Evolutionary conservation across 2,888 invertebrate species (phyloP).

Genomic region (Caenorhabditis becei): DNA sequence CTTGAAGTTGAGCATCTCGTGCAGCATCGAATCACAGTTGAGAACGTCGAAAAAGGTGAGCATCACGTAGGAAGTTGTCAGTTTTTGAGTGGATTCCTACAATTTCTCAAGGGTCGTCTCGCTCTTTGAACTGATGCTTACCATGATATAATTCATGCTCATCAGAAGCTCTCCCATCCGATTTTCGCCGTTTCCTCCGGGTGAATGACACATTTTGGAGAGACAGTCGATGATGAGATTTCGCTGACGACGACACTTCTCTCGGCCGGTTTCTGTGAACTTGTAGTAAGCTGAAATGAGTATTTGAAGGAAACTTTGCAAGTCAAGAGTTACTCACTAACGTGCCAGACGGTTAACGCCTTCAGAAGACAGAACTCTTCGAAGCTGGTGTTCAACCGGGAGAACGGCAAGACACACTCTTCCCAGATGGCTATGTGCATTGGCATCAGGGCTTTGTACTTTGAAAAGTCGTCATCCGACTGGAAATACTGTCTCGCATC

Average conservation of each 20-base stretch:
- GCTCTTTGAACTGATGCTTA: too few relatives aligned
- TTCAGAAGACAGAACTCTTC: constrained; percentile 67
- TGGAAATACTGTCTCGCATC: constrained; percentile 56
- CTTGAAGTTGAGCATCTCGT: constrained; percentile 62
- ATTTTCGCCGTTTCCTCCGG: constrained; percentile 46
- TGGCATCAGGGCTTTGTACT: constrained; percentile 67
- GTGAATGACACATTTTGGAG: constrained; percentile 58
- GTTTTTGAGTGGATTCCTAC: constrained; percentile 60
- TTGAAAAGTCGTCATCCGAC: constrained; percentile 61
- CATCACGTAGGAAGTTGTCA: constrained; percentile 63
- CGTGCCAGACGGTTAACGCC: constrained; percentile 68
- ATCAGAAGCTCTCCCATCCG: constrained; percentile 65
- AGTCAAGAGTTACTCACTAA: too few relatives aligned
- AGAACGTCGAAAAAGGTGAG: constrained; percentile 67
- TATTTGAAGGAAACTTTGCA: too few relatives aligned
- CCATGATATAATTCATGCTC: constrained; percentile 69
- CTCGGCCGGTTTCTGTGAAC: constrained; percentile 59
- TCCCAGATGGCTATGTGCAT: constrained; percentile 64
- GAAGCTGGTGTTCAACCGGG: constrained; percentile 60
- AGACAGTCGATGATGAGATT: constrained; percentile 61
- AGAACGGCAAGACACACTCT: constrained; percentile 60
- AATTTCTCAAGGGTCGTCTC: too few relatives aligned
- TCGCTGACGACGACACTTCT: constrained; percentile 62
- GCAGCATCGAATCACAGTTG: constrained; percentile 66
- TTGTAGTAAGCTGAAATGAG: constrained; percentile 66